A percentile compares a stretch with the other conserved stretches of the same genome.
Evolutionary conservation across 2,888 invertebrate species (phyloP).

Genomic region (Tenthredo mesomela): DNA sequence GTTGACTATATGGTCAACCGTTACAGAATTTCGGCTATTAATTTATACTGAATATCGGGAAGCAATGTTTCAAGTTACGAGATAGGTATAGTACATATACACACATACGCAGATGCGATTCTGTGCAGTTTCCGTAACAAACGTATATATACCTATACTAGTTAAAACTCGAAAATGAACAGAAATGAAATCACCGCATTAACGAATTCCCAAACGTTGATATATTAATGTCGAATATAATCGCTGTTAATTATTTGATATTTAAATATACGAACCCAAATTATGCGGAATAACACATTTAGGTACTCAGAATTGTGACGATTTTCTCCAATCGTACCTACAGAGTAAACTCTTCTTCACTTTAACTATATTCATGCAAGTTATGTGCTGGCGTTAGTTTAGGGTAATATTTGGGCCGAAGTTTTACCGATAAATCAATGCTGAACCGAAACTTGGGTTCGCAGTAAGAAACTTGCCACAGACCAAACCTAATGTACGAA

Average conservation of each 20-base stretch:
- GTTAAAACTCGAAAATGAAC: neutral
- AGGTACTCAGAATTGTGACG: too few species aligned
- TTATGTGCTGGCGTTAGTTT: neutral
- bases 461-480: constrained; percentile 42
- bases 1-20: neutral
- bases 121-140: neutral
- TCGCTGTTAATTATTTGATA: neutral
- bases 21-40: neutral
- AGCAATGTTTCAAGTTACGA: constrained; percentile 21
- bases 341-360: too few species aligned
- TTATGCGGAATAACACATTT: too few species aligned
- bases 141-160: too few species aligned
- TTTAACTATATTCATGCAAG: neutral
- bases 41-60: constrained; percentile 20
- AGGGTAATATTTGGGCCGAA: constrained; percentile 25
- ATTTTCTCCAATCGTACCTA: too few species aligned
- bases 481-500: constrained; percentile 18
- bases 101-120: neutral
- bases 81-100: neutral
- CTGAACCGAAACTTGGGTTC: neutral
- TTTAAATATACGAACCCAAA: neutral
- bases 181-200: neutral
- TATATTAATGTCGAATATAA: neutral
- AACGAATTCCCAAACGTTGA: neutral
- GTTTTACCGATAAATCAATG: constrained; percentile 41